Conservation (phyloP, 2,888 invertebrate species). For the Drosophila macrothrix region DNA sequence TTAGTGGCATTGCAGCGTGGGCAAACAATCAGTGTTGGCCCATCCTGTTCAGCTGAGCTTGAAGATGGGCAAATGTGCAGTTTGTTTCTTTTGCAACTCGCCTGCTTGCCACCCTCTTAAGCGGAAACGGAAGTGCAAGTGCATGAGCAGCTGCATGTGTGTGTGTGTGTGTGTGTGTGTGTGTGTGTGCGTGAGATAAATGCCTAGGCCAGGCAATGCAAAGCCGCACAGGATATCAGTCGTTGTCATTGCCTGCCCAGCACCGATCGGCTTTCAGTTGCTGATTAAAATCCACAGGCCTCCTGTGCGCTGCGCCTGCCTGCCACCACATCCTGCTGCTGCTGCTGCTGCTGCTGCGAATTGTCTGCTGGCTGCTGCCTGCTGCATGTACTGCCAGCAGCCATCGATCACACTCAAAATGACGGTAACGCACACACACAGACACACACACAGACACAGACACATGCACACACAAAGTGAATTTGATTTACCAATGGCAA, state of each 20-base stretch:
- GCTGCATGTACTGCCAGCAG: slow-evolving; percentile 45
- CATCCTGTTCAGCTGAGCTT: slow-evolving; percentile 17
- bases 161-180: not conserved
- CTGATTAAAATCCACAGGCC: slow-evolving; percentile 72
- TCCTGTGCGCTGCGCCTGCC: not conserved
- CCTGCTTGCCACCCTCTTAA: slow-evolving; percentile 12
- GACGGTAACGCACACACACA: slow-evolving; percentile 21
- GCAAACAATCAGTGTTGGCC: slow-evolving; percentile 70
- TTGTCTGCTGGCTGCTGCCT: slow-evolving; percentile 1
- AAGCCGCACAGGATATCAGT: slow-evolving; percentile 50
- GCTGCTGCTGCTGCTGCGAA: slow-evolving; percentile 6
- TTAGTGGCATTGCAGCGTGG: slow-evolving; percentile 76
- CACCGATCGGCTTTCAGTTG: slow-evolving; percentile 60
- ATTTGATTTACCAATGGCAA: slow-evolving; percentile 46
- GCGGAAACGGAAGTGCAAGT: slow-evolving; percentile 62
- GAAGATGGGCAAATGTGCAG: slow-evolving; percentile 34
- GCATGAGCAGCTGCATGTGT: slow-evolving; percentile 29
- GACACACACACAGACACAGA: slow-evolving; percentile 13
- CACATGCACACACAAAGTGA: slow-evolving; percentile 29
- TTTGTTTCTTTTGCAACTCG: slow-evolving; percentile 13
- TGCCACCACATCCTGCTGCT: not conserved
- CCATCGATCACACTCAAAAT: slow-evolving; percentile 78
- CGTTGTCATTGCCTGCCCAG: slow-evolving; percentile 41
- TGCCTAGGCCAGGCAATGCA: slow-evolving; percentile 37
- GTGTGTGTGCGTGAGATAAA: slow-evolving; percentile 42